Base-by-base conservation (phyloP, 2,797 vertebrate species). In the Mus caroli region DNA sequence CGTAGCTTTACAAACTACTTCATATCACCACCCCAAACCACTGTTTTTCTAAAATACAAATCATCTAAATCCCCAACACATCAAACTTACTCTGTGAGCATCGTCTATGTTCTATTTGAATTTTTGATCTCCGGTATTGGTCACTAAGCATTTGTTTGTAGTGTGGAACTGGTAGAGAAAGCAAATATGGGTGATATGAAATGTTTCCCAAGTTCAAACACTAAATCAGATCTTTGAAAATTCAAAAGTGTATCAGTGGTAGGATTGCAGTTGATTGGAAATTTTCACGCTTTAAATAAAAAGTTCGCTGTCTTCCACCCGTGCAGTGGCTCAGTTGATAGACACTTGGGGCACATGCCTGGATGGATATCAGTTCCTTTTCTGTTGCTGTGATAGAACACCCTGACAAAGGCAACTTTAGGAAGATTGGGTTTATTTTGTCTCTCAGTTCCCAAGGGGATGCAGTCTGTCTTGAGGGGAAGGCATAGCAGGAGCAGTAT, bases 171-270 rank as follows among this genome's bases (percentile, higher is more conserved):
- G 3, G 6, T 60, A 26, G 34, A 86, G 62, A 90, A 88, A 91
- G 75, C 85, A 54, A 1, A 14, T 90, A 28, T 73, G 43, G 11
- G 26, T 34, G 14, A 56, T 88, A 50, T 28, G 17, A 95, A 94
- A 85, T 94, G 15, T 83, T 90, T 90, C 50, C 82, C 13, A 90
- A 88, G 56, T 64, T 95, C 52, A 87, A 17, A 37, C 34, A 58
- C 54, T 91, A 76, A 40, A 58, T 56, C 62, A 73, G 67, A 67
- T 89, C 62, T 43, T 10, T 87, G 34, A 60, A 94, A 85, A 90
- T 62, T 88, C 34, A 22, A 90, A 88, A 46, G 52, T 93, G n/a
- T 56, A 37, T 26, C 83, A 62, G 26, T 20, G 71, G 26, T 28
- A 73, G n/a, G n/a, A 34, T 94, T 95, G 62, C 22, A 83, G 50